A percentile compares a stretch with the other conserved stretches of the same genome.
These are phyloP conservation scores for Tamias sibiricus DNA, from an alignment of 2,113 vertebrate species.

Conservation along the genomic window DNA sequence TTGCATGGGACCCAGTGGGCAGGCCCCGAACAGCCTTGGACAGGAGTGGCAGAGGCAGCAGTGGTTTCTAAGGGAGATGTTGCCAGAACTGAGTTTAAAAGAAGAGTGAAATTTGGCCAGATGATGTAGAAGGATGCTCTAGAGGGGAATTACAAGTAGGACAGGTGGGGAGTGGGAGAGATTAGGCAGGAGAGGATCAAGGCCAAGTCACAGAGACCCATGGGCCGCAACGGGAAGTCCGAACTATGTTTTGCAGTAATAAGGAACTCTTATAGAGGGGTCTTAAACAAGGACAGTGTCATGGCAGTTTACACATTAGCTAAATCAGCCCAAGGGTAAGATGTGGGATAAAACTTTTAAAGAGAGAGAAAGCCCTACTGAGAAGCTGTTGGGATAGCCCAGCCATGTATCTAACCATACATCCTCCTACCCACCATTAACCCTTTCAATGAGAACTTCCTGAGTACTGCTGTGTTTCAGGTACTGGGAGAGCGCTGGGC, in stretches of 20 bases:
- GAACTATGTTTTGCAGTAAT: not conserved
- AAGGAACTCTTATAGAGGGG: not conserved
- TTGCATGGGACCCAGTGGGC: not conserved
- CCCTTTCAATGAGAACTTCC: not conserved
- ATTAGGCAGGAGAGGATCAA: not conserved
- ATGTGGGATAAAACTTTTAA: not conserved
- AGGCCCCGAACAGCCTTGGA: accelerated
- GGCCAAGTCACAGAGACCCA: too few relatives aligned
- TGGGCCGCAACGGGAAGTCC: not conserved
- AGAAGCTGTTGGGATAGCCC: not conserved
- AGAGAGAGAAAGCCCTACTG: not conserved
- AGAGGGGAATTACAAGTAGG: not conserved
- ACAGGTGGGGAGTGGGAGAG: not conserved
- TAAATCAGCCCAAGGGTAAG: not conserved
- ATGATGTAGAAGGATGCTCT: not conserved
- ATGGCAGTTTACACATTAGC: not conserved
- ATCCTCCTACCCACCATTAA: not conserved
- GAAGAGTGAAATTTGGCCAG: not conserved
- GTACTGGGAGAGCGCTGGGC: not conserved
- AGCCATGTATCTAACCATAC: not conserved
- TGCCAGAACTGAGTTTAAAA: not conserved
- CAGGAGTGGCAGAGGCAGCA: not conserved
- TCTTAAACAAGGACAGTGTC: not conserved
- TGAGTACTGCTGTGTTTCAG: not conserved
- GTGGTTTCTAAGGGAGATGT: not conserved